Evolutionary conservation across 2,888 invertebrate genomes (phyloP).

Genomic region (Dynastes grantii): DNA sequence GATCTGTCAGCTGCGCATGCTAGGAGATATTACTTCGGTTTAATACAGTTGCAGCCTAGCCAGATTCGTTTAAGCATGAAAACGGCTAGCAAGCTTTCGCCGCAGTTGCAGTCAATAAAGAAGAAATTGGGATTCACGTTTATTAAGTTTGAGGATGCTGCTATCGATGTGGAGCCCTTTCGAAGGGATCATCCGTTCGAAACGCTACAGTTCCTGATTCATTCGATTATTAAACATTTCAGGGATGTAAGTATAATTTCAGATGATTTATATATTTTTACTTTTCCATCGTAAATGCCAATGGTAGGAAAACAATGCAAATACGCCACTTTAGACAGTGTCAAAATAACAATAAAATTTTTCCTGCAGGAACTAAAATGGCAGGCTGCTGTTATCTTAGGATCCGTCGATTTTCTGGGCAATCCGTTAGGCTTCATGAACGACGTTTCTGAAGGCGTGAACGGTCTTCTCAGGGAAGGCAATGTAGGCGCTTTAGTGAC

Average conservation of each 20-base stretch:
- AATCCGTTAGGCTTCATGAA: conserved; percentile 97
- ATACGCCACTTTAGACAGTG: no score
- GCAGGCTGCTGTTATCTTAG: conserved; percentile 96
- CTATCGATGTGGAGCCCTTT: conserved; percentile 93
- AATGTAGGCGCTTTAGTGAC: conserved; percentile 93
- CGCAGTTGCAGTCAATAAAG: conserved; percentile 86
- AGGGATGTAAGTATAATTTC: conserved; percentile 75
- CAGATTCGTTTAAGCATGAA: conserved; percentile 91
- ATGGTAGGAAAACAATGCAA: no score
- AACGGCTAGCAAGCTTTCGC: conserved; percentile 87
- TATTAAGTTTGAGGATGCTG: conserved; percentile 97
- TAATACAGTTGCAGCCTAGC: conserved; percentile 67
- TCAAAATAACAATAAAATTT: no score
- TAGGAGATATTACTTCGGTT: conserved; percentile 67
- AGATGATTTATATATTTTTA: no score
- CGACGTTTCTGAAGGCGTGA: conserved; percentile 96
- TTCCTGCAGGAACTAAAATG: conserved; percentile 85
- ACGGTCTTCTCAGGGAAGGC: conserved; percentile 92
- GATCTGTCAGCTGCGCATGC: conserved; percentile 72
- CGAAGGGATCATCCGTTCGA: conserved; percentile 92
- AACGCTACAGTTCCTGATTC: conserved; percentile 86
- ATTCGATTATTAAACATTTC: conserved; percentile 89
- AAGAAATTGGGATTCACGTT: conserved; percentile 89
- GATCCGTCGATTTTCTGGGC: conserved; percentile 97
- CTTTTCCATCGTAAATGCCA: no score